Conservation (phyloP, 2,888 invertebrate species). For the Malachius bipustulatus region DNA sequence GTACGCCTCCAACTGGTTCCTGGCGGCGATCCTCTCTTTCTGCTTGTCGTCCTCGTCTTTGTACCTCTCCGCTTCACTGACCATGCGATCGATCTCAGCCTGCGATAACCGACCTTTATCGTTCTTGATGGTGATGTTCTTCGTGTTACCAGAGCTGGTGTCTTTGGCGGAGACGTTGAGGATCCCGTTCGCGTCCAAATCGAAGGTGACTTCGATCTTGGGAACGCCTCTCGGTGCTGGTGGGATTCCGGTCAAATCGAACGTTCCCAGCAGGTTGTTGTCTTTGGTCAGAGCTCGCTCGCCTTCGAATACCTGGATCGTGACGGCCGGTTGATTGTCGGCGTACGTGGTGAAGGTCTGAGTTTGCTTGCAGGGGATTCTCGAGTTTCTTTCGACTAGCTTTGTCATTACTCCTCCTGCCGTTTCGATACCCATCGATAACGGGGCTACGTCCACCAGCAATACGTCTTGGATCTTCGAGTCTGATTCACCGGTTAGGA, state of each 20-base stretch:
- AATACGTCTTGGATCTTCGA: slow-evolving; percentile 62
- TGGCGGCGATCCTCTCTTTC: slow-evolving; percentile 48
- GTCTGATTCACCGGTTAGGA: slow-evolving; percentile 41
- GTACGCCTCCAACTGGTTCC: slow-evolving; percentile 59
- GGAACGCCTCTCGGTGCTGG: slow-evolving; percentile 57
- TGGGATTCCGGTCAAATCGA: slow-evolving; percentile 57
- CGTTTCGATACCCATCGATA: slow-evolving; percentile 66
- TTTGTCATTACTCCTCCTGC: slow-evolving; percentile 69
- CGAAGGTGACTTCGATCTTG: slow-evolving; percentile 59
- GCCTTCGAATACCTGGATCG: slow-evolving; percentile 52
- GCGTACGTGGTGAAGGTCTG: slow-evolving; percentile 54
- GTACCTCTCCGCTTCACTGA: slow-evolving; percentile 61
- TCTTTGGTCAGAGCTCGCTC: slow-evolving; percentile 74
- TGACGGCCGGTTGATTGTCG: slow-evolving; percentile 53
- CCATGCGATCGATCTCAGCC: slow-evolving; percentile 71
- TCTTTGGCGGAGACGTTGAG: slow-evolving; percentile 46
- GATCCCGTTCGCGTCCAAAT: slow-evolving; percentile 64
- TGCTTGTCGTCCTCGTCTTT: slow-evolving; percentile 60
- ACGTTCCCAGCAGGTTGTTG: slow-evolving; percentile 56
- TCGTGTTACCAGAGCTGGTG: slow-evolving; percentile 48
- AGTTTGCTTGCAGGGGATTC: slow-evolving; percentile 44
- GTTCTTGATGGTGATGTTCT: slow-evolving; percentile 70
- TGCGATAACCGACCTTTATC: slow-evolving; percentile 71
- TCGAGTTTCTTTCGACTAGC: slow-evolving; percentile 45
- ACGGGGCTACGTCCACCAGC: slow-evolving; percentile 54